phyloP scores from a whole-genome alignment of 2,797 vertebrate species.

The Gobionotothen gibberifrons region DNA sequence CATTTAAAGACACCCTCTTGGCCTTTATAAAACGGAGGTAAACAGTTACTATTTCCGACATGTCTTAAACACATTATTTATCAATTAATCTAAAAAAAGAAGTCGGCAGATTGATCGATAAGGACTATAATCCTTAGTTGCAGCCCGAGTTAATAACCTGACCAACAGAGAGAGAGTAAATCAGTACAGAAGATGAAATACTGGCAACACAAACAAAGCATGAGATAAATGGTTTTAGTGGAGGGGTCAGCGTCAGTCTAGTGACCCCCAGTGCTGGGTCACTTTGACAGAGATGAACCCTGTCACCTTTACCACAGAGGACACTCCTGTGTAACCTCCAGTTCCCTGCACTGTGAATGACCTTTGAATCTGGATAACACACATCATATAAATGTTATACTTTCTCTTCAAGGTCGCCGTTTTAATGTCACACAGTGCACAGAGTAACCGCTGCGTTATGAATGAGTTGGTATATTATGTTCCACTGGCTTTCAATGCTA shows the following conservation, averaged over 20 bases:
- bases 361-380: conserved; percentile 9
- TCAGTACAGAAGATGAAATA: background rate
- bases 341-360: conserved; percentile 8
- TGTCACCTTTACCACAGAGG: conserved; percentile 17
- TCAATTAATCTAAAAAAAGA: too few species aligned
- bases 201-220: background rate
- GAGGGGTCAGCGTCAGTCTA: background rate
- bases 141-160: too few species aligned
- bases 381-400: background rate
- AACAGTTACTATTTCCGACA: too few species aligned
- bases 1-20: too few species aligned
- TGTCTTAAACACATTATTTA: too few species aligned
- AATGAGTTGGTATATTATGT: background rate
- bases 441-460: background rate
- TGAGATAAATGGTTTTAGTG: background rate
- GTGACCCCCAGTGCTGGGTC: conserved; percentile 32
- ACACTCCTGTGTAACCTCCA: background rate
- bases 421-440: background rate
- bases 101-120: too few species aligned
- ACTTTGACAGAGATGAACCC: conserved; percentile 7
- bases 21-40: too few species aligned
- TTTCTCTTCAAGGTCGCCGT: conserved; percentile 19
- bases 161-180: background rate
- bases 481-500: background rate
- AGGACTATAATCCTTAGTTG: too few species aligned